Percentiles rank a stretch among this genome's conserved stretches.
phyloP scores from a whole-genome alignment of 2,888 invertebrate species.

The Oscheius sp. region DNA sequence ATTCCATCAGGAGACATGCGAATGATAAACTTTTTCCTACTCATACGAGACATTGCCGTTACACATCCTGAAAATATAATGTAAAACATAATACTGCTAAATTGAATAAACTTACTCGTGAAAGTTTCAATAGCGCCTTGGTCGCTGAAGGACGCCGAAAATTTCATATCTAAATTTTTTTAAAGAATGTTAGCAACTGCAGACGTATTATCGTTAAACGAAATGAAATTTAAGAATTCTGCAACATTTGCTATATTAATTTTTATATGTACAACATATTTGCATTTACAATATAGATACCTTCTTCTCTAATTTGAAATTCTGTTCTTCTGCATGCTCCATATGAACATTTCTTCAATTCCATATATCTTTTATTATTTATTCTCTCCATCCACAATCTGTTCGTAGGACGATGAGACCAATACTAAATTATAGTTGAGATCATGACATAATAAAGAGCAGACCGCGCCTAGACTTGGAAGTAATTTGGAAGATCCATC shows the following conservation, averaged over 20 bases:
- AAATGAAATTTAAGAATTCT: neutral
- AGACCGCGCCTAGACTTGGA: slow-evolving; percentile 17
- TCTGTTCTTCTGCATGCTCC: neutral
- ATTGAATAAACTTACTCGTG: slow-evolving; percentile 24
- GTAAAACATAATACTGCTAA: too few relatives aligned
- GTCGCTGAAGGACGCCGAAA: slow-evolving; percentile 35
- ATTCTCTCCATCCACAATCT: slow-evolving; percentile 24
- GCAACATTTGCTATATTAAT: too few relatives aligned
- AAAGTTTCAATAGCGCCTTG: slow-evolving; percentile 37
- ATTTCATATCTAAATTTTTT: slow-evolving; percentile 20
- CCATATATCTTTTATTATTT: slow-evolving; percentile 19
- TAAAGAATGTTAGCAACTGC: neutral
- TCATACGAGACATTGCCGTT: slow-evolving; percentile 27
- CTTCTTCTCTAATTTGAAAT: slow-evolving; percentile 3
- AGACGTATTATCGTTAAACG: neutral
- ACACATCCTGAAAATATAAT: slow-evolving; percentile 25
- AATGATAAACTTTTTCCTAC: slow-evolving; percentile 31
- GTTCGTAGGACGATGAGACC: slow-evolving; percentile 16
- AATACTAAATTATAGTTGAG: neutral
- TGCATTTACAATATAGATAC: slow-evolving; percentile 1
- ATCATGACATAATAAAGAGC: neutral
- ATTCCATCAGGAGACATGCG: slow-evolving; percentile 20
- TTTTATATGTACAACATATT: neutral
- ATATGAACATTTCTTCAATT: slow-evolving; percentile 30
- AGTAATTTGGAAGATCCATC: neutral